Evolutionary conservation across 53 echinoderm and acorn worm genomes (phyloP), one percentile per base, ranked within the genome.

Genomic region (Temnopleurus reevesii): DNA sequence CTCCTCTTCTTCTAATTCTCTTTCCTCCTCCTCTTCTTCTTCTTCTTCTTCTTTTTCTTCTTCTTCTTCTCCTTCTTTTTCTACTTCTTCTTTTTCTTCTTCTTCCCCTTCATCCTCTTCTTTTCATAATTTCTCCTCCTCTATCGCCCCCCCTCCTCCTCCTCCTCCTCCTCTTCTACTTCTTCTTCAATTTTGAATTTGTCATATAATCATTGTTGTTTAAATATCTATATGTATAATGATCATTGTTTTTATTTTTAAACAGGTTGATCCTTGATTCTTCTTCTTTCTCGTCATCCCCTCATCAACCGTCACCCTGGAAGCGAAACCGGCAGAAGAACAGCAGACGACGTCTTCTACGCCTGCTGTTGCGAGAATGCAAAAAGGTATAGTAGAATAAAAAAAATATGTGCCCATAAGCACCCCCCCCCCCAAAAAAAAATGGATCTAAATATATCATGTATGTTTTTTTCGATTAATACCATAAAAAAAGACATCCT

Each of bases 351-450:
- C 77, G 10, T 83, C 83, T 12, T 55, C 83, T 1, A 77, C 77
- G 77, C 77, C 77, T 83, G 83, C 83, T 83, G 83, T 83, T 23
- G 83, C 83, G 1, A 83, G 83, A 41, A 83, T 83, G 83, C 83
- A 83, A 57, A 83, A 83, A 83, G 83, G 83, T 83, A 47, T n/a
- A n/a, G n/a, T n/a, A n/a, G n/a, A n/a, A n/a, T n/a, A n/a, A n/a
- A n/a, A n/a, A n/a, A n/a, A n/a, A n/a, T n/a, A n/a, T n/a, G n/a
- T n/a, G n/a, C n/a, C n/a, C n/a, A n/a, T n/a, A n/a, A n/a, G n/a
- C n/a, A n/a, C n/a, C n/a, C n/a, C n/a, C n/a, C n/a, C n/a, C n/a
- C n/a, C n/a, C 15, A n/a, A n/a, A n/a, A n/a, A n/a, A n/a, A n/a
- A n/a, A n/a, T n/a, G n/a, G n/a, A n/a, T n/a, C n/a, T n/a, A n/a